These are phyloP conservation scores for Priapulus caudatus DNA, from an alignment of 2,888 invertebrate species.

Conservation along the genomic window DNA sequence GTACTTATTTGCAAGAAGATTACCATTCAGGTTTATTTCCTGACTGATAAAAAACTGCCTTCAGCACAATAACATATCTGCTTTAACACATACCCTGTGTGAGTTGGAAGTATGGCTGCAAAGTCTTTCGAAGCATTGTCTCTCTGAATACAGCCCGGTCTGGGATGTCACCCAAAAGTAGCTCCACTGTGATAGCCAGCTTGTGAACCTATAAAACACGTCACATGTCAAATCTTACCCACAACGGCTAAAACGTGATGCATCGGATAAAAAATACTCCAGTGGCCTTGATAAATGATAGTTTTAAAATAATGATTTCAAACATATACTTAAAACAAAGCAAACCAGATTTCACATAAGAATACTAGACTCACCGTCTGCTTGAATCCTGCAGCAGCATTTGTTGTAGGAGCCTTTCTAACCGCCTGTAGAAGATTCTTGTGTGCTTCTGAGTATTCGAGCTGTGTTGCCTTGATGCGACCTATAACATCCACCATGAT, in stretches of 20 bases:
- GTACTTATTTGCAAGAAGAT: too few species aligned
- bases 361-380: constrained; percentile 59
- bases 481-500: too few species aligned
- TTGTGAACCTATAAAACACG: constrained; percentile 54
- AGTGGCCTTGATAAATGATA: neutral
- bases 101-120: constrained; percentile 90
- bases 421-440: constrained; percentile 84
- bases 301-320: neutral
- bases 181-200: constrained; percentile 81
- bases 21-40: too few species aligned
- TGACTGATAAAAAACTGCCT: too few species aligned
- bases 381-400: constrained; percentile 94
- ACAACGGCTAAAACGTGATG: too few species aligned
- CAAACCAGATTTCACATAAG: neutral
- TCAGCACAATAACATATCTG: too few species aligned
- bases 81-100: constrained; percentile 62
- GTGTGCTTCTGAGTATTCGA: constrained; percentile 95
- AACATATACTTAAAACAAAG: constrained; percentile 5
- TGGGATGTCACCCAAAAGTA: constrained; percentile 91
- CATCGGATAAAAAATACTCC: neutral
- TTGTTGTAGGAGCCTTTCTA: constrained; percentile 87
- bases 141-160: constrained; percentile 89
- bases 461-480: constrained; percentile 82
- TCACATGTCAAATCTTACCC: too few species aligned
- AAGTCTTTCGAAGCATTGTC: constrained; percentile 68